Evolutionary conservation across 53 echinoderm and acorn worm species (phyloP).

Genomic region (Stichopus horrens): DNA sequence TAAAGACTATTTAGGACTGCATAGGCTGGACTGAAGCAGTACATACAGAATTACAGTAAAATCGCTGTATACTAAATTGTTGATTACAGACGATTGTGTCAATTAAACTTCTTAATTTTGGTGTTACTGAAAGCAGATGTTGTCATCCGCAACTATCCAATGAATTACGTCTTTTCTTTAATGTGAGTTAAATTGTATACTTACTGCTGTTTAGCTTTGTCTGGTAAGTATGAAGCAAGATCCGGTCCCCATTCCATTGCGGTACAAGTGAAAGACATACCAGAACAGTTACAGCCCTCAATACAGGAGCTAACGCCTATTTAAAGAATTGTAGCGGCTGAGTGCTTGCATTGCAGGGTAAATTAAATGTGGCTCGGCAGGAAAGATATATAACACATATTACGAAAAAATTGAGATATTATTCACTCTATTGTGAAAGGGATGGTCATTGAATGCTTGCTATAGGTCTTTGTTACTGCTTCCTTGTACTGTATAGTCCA

Average conservation of each 20-base stretch:
- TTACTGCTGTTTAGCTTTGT: slow-evolving; percentile 1
- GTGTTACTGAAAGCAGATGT: too few species aligned
- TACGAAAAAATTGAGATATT: too few species aligned
- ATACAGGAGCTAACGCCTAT: background rate
- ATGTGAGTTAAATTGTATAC: background rate
- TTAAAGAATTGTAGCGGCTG: background rate
- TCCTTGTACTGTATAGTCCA: too few species aligned
- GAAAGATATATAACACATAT: background rate
- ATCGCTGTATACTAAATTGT: too few species aligned
- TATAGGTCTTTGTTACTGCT: too few species aligned
- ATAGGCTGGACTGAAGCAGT: too few species aligned
- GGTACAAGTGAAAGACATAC: slow-evolving; percentile 13
- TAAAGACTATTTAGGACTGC: too few species aligned
- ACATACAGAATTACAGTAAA: too few species aligned
- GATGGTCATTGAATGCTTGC: too few species aligned
- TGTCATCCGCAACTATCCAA: background rate
- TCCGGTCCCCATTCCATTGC: background rate
- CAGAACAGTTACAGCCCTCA: background rate
- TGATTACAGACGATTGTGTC: too few species aligned
- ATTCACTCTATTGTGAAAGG: too few species aligned
- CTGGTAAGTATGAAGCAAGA: background rate
- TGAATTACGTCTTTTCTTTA: background rate
- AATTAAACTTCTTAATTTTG: too few species aligned
- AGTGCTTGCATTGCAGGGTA: background rate
- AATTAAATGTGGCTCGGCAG: background rate